phyloP scores from a whole-genome alignment of 2,888 invertebrate genomes.

The Calameuta idolon region DNA sequence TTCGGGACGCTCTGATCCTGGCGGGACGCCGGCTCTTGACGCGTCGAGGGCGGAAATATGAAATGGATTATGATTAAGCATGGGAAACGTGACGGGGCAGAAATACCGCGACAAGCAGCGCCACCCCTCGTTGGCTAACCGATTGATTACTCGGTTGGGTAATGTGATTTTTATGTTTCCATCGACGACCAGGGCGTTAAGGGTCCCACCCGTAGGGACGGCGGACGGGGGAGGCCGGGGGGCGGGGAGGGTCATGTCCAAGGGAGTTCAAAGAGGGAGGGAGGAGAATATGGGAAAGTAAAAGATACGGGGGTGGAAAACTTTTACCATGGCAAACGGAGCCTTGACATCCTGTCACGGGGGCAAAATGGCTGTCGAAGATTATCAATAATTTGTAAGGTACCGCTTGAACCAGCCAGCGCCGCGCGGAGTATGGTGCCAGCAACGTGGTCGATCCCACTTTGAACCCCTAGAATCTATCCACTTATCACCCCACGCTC shows the following conservation, averaged over 20 bases:
- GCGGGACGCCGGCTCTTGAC: constrained; percentile 11
- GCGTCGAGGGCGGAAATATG: constrained; percentile 19
- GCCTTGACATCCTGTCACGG: background rate
- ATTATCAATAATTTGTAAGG: background rate
- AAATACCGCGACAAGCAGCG: constrained; percentile 26
- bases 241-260: background rate
- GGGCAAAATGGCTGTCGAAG: background rate
- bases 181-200: constrained; percentile 11
- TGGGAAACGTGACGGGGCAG: constrained; percentile 33
- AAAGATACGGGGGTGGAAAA: background rate
- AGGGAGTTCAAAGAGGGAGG: constrained; percentile 24
- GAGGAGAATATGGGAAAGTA: background rate
- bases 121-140: constrained; percentile 24
- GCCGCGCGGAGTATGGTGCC: background rate
- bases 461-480: background rate
- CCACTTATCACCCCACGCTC: background rate
- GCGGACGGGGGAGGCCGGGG: background rate
- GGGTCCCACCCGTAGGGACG: background rate
- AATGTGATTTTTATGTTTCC: constrained; percentile 38
- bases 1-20: background rate
- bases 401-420: background rate
- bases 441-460: background rate
- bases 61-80: constrained; percentile 30
- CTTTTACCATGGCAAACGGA: background rate
- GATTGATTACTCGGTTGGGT: constrained; percentile 33